Conservation (phyloP, 2,797 vertebrate genomes). For the Hoplostethus atlanticus region DNA sequence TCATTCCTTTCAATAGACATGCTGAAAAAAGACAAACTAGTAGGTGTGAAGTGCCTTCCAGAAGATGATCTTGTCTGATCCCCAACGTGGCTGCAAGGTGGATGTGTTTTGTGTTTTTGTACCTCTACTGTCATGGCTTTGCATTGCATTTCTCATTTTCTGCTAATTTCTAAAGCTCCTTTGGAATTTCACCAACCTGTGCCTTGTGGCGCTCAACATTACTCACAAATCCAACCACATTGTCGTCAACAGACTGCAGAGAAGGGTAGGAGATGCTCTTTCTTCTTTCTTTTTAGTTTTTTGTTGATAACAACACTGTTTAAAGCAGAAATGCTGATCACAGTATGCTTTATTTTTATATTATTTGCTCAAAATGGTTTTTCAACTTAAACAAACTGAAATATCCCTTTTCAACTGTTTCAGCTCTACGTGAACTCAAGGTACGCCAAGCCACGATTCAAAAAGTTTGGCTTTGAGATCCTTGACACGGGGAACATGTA, state of each 20-base stretch:
- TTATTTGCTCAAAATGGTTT: not conserved
- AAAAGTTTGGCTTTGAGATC: slow-evolving; percentile 93
- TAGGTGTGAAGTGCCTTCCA: no score
- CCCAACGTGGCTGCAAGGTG: not conserved
- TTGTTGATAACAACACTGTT: no score
- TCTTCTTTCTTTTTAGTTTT: not conserved
- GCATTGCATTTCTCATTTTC: slow-evolving; percentile 7
- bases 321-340: no score
- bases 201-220: slow-evolving; percentile 90
- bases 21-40: no score
- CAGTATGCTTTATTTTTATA: not conserved
- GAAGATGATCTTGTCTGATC: no score
- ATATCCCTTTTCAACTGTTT: not conserved
- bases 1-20: no score
- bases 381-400: not conserved
- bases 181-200: slow-evolving; percentile 91
- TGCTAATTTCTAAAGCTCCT: slow-evolving; percentile 80
- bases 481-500: slow-evolving; percentile 98
- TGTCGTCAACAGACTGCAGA: slow-evolving; percentile 89
- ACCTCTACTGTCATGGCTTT: not conserved
- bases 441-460: slow-evolving; percentile 90
- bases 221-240: slow-evolving; percentile 90
- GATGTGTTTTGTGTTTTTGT: not conserved
- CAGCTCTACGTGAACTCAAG: slow-evolving; percentile 92
- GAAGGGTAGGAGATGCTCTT: slow-evolving; percentile 85